A percentile compares a stretch with the other conserved stretches of the same genome.
phyloP scores from a whole-genome alignment of 2,888 invertebrate genomes.

The Polia nebulosa region DNA sequence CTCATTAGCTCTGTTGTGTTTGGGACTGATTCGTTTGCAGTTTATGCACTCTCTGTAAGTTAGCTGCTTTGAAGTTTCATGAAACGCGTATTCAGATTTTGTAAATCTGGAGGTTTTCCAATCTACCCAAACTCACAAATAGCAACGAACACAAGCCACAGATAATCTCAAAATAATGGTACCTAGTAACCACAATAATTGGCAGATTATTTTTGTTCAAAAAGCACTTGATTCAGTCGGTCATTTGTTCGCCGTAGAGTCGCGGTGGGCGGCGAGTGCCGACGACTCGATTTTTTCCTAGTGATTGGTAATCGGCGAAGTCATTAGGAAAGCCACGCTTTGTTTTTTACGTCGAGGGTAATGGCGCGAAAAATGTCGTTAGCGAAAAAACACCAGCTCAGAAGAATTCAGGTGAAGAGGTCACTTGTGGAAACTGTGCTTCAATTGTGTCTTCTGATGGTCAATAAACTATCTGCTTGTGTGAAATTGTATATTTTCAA shows the following conservation, averaged over 20 bases:
- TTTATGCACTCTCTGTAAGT: slow-evolving; percentile 7
- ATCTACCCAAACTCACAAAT: background rate
- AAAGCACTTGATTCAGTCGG: slow-evolving; percentile 44
- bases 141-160: background rate
- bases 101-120: background rate
- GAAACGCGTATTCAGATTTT: background rate
- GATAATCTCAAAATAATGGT: slow-evolving; percentile 23
- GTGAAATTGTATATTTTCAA: background rate
- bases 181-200: slow-evolving; percentile 15
- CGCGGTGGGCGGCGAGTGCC: slow-evolving; percentile 50
- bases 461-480: background rate
- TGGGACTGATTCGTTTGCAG: slow-evolving; percentile 42
- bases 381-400: slow-evolving; percentile 66
- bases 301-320: slow-evolving; percentile 86
- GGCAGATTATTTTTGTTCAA: slow-evolving; percentile 34
- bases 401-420: slow-evolving; percentile 71
- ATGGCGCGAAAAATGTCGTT: slow-evolving; percentile 86
- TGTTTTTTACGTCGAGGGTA: slow-evolving; percentile 83
- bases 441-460: background rate
- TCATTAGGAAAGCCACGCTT: slow-evolving; percentile 81
- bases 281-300: slow-evolving; percentile 75
- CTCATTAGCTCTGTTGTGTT: slow-evolving; percentile 59
- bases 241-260: slow-evolving; percentile 53
- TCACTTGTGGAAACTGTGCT: slow-evolving; percentile 42
- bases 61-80: slow-evolving; percentile 6